Conservation (phyloP, 2,888 invertebrate genomes). For the Hedya salicella region DNA sequence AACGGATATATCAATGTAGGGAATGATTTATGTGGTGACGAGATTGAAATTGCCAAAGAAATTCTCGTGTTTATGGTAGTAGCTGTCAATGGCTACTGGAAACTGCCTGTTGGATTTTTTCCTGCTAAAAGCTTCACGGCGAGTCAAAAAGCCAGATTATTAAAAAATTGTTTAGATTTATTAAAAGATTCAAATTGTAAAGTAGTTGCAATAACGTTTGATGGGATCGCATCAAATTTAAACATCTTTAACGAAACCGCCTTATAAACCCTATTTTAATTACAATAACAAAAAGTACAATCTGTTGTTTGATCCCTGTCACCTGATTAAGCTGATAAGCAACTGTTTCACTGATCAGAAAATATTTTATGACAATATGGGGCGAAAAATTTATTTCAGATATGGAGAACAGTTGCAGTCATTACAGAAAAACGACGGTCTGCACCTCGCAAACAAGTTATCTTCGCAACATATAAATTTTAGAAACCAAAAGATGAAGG, state of each 20-base stretch:
- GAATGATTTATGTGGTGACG: too few relatives aligned
- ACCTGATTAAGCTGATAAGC: not conserved
- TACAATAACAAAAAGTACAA: not conserved
- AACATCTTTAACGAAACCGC: not conserved
- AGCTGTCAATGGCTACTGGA: too few relatives aligned
- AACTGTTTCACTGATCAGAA: not conserved
- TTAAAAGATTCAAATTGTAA: too few relatives aligned
- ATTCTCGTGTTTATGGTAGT: too few relatives aligned
- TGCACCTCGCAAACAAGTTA: constrained; percentile 3
- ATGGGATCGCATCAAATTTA: too few relatives aligned
- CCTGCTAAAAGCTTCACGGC: too few relatives aligned
- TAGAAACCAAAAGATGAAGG: constrained; percentile 2
- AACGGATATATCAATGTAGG: too few relatives aligned
- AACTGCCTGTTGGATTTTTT: too few relatives aligned
- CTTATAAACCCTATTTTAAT: not conserved
- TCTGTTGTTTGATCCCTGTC: not conserved
- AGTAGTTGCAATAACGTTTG: too few relatives aligned
- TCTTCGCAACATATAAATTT: not conserved
- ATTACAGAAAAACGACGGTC: not conserved
- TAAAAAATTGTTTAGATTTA: too few relatives aligned
- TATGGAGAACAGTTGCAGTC: not conserved
- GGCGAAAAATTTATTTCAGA: not conserved
- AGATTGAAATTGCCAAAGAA: too few relatives aligned
- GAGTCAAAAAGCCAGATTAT: too few relatives aligned
- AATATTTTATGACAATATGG: not conserved